A percentile compares a stretch with the other conserved stretches of the same genome.
Evolutionary conservation across 2,113 vertebrate species (phyloP).

Genomic region (Phoxinus phoxinus): DNA sequence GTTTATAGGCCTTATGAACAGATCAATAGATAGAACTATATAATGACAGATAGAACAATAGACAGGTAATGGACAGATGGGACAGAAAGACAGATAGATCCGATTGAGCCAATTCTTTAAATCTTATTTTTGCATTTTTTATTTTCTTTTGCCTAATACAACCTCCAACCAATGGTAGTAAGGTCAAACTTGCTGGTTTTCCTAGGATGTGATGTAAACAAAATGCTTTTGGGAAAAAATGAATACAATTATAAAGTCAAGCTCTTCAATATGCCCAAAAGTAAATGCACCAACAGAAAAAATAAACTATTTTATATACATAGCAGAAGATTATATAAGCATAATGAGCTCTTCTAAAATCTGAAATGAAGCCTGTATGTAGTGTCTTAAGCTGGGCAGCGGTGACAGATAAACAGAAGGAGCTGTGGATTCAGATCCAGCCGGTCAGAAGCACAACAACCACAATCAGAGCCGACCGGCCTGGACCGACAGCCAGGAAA

Average conservation of each 20-base stretch:
- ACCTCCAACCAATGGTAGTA: no score
- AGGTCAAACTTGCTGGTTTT: no score
- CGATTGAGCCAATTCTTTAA: no score
- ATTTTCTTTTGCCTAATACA: no score
- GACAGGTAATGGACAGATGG: not conserved
- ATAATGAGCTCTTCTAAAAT: no score
- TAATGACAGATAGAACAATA: not conserved
- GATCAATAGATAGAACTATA: not conserved
- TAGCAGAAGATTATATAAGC: no score
- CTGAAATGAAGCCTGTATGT: not conserved
- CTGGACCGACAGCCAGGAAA: constrained; percentile 30
- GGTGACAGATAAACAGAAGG: not conserved
- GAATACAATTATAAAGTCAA: not conserved
- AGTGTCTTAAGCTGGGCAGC: not conserved
- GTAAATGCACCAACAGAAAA: not conserved
- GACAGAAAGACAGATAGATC: not conserved
- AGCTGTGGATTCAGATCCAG: constrained; percentile 59
- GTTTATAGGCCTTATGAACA: not conserved
- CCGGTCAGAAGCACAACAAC: constrained; percentile 50
- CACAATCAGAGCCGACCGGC: not conserved
- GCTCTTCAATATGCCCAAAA: not conserved
- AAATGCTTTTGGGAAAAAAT: no score
- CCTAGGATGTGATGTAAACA: no score
- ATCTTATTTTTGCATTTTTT: no score
- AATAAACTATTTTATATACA: no score